A percentile compares a stretch with the other conserved stretches of the same genome.
Evolutionary conservation across 2,113 vertebrate genomes (phyloP).

Genomic region (Polypterus senegalus): DNA sequence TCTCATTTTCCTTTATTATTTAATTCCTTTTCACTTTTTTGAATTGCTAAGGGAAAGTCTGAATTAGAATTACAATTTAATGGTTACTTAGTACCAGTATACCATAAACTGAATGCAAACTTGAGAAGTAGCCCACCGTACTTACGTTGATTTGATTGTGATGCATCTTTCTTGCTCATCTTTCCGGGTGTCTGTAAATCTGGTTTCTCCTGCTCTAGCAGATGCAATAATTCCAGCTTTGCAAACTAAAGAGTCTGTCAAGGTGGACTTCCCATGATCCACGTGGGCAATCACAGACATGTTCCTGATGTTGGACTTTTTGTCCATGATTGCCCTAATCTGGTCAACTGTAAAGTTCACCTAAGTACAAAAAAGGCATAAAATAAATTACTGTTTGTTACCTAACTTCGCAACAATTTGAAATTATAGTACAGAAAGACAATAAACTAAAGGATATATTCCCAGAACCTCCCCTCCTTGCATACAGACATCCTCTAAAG

Average conservation of each 20-base stretch:
- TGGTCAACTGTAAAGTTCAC: slow-evolving; percentile 39
- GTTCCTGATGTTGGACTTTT: slow-evolving; percentile 41
- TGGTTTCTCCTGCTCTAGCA: slow-evolving; percentile 23
- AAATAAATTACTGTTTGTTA: no score
- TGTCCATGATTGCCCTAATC: slow-evolving; percentile 36
- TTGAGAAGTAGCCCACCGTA: not conserved
- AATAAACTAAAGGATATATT: no score
- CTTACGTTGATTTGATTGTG: slow-evolving; percentile 30
- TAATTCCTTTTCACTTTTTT: no score
- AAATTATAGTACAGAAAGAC: no score
- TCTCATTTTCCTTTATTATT: no score
- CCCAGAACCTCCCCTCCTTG: no score
- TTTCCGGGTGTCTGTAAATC: slow-evolving; percentile 35
- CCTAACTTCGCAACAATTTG: no score
- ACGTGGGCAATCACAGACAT: slow-evolving; percentile 38
- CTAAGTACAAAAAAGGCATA: slow-evolving; percentile 14
- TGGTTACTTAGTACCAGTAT: not conserved
- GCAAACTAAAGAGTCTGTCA: slow-evolving; percentile 31
- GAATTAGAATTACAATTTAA: no score
- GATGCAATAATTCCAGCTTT: slow-evolving; percentile 33
- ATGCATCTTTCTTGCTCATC: slow-evolving; percentile 36
- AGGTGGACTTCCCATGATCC: slow-evolving; percentile 34
- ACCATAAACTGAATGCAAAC: not conserved
- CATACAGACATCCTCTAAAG: no score
- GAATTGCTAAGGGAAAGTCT: no score